Conservation (phyloP, 2,797 vertebrate genomes). For the Pteronotus mesoamericanus region DNA sequence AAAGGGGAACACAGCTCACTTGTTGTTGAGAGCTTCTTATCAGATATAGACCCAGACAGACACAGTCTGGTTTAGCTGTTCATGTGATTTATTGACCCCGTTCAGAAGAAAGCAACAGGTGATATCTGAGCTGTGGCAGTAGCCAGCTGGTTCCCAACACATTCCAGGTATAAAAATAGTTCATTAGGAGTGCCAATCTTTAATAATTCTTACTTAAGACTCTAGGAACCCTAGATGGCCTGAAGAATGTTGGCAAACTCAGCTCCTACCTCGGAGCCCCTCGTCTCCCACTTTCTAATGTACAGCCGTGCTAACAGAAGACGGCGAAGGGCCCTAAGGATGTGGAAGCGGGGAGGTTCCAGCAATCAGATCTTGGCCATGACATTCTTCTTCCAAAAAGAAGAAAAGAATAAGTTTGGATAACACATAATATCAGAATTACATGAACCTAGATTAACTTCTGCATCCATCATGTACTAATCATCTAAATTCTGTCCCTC, state of each 20-base stretch:
- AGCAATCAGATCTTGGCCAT: neutral
- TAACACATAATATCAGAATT: neutral
- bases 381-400: neutral
- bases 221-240: neutral
- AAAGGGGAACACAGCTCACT: conserved; percentile 58
- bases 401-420: neutral
- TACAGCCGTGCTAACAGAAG: neutral
- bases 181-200: neutral
- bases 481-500: neutral
- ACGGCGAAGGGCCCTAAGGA: neutral
- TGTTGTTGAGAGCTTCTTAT: conserved; percentile 67
- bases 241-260: conserved; percentile 9
- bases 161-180: conserved; percentile 68
- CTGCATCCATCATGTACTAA: neutral
- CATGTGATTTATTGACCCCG: conserved; percentile 56
- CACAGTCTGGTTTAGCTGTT: conserved; percentile 65
- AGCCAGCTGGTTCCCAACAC: conserved; percentile 60
- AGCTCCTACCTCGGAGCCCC: neutral
- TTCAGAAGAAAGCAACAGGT: conserved; percentile 68
- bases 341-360: neutral
- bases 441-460: neutral
- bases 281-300: neutral
- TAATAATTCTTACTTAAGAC: conserved; percentile 34
- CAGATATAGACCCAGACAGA: conserved; percentile 76
- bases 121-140: conserved; percentile 64